Evolutionary conservation across 2,113 vertebrate genomes (phyloP), one percentile per base, ranked within the genome.

Genomic region (Platycercus adscitus): DNA sequence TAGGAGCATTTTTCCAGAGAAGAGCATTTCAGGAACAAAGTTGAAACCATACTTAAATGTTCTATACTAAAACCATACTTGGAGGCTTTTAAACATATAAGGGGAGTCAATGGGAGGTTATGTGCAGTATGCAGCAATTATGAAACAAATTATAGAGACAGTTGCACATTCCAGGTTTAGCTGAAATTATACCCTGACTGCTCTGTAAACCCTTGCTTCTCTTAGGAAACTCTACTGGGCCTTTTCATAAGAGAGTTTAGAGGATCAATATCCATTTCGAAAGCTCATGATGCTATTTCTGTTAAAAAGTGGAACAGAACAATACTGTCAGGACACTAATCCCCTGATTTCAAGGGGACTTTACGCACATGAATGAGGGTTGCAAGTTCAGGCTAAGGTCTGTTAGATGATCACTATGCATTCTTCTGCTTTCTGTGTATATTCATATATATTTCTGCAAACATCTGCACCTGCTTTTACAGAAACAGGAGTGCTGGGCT

Each of bases 271-370:
- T 77, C 76, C 80, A 90, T 95, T 96, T 94, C 64, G 89, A 94
- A 97, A 91, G 81, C 81, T 89, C 92, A 81, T 83, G 86, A 94
- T 93, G 85, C 55, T 93, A 66, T 97, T 96, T 95, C 79, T 66
- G 58, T 64, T 93, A 94, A 91, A 97, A 96, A 88, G 68, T 77
- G 86, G 76, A 96, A 90, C 50, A 90, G 93, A 93, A 91, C 91
- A 97, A 91, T 83, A 70, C 41, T 65, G 87, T 83, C 80, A 95
- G 70, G 77, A 93, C 0, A 1, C 58, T 96, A 94, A 97, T 91
- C 79, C 65, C 10, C 46, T 91, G 93, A 94, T 93, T 96, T 93
- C 86, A 91, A 93, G 75, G 55, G 37, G 79, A 88, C 79, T 82
- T 95, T 81, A 93, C 73, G 91, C 81, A 77, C 63, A 73, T 64